These are phyloP conservation scores for Drosophila lacertosa DNA, from an alignment of 1,140 invertebrate genomes.

Conservation along the genomic window DNA sequence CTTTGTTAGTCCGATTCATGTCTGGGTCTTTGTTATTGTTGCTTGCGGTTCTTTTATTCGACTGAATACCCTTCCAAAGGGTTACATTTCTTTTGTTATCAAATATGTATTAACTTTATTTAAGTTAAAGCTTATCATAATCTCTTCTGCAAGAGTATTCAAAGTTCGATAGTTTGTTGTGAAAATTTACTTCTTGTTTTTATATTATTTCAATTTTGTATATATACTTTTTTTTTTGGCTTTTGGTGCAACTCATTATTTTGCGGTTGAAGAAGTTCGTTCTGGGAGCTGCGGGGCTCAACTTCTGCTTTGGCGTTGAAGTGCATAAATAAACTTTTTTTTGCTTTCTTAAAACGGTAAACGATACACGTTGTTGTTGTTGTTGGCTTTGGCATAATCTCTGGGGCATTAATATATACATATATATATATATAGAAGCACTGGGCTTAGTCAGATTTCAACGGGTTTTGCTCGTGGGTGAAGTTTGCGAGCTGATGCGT, in stretches of 20 bases:
- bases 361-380: slow-evolving; percentile 54
- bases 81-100: neutral
- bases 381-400: slow-evolving; percentile 60
- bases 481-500: slow-evolving; percentile 65
- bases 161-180: neutral
- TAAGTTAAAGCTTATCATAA: too few species aligned
- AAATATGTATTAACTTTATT: too few species aligned
- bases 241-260: slow-evolving; percentile 69
- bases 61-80: slow-evolving; percentile 3
- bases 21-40: slow-evolving; percentile 36
- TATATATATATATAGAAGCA: slow-evolving; percentile 1
- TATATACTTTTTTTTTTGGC: slow-evolving; percentile 15
- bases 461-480: slow-evolving; percentile 51
- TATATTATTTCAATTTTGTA: slow-evolving; percentile 19
- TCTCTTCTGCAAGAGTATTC: slow-evolving; percentile 14
- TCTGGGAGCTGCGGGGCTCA: slow-evolving; percentile 34
- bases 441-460: slow-evolving; percentile 68
- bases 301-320: slow-evolving; percentile 67
- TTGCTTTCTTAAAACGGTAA: slow-evolving; percentile 62
- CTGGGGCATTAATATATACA: slow-evolving; percentile 61
- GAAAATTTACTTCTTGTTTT: neutral
- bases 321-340: slow-evolving; percentile 71
- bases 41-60: neutral
- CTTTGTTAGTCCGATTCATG: slow-evolving; percentile 49
- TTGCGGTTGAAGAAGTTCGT: slow-evolving; percentile 71